Evolutionary conservation across 2,797 vertebrate genomes (phyloP), one percentile per base, ranked within the genome.

Genomic region (Phaenicophaeus curvirostris): DNA sequence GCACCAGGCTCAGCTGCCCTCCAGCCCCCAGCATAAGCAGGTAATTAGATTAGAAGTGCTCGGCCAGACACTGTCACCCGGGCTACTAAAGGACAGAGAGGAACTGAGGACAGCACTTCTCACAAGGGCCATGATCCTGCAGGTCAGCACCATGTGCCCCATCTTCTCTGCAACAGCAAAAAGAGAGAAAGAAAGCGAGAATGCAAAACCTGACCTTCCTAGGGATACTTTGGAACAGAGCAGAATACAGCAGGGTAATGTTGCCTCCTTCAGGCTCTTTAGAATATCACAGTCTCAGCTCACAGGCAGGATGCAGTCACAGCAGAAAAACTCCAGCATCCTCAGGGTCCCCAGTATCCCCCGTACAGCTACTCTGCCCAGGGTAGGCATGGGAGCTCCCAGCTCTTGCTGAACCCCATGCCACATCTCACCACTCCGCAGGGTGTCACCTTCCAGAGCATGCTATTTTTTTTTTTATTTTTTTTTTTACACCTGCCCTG

Each of bases 191-290:
- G 9, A 72, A 76, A 42, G 8, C 2, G 15, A 62, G 15, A 75
- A n/a, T 65, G 15, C 28, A 44, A 44, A 73, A 57, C 19, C 25
- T 12, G 8, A 8, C n/a, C 44, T 50, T 28, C 37, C 57, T 17
- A 8, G 13, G 31, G 62, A 3, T 9, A 1, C 28, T 3, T 20
- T n/a, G 27, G 59, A 69, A 37, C 19, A 5, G 37, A 86, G 85
- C 31, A 44, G 46, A 6, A 51, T 62, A 31, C 54, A 61, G 50
- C 77, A 72, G 84, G 23, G 4, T 68, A 37, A 79, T 4, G 71
- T 94, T 90, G 96, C 95, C 96, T 84, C 71, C 96, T 51, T 92
- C 90, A 87, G 94, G 55, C 89, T 39, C 59, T 53, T 66, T 33
- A 23, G 31, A 7, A 30, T 6, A 96, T 55, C 89, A n/a, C 94